These are phyloP conservation scores for Mesembrinibis cayennensis DNA, from an alignment of 2,113 vertebrate species.

Conservation along the genomic window DNA sequence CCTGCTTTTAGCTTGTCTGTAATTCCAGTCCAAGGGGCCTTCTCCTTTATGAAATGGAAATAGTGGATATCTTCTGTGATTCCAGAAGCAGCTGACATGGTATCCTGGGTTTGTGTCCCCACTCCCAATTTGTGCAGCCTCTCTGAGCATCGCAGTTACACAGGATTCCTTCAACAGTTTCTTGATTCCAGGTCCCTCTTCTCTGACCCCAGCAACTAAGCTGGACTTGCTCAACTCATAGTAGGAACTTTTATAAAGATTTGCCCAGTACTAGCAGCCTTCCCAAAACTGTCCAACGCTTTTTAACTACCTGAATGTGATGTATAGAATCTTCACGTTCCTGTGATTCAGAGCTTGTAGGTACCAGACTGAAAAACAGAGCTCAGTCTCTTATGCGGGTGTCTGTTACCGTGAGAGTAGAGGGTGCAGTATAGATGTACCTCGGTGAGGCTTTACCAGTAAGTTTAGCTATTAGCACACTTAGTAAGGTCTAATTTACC, in stretches of 20 bases:
- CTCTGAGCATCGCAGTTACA: background rate
- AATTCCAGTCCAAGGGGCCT: background rate
- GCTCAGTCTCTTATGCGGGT: background rate
- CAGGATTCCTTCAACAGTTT: background rate
- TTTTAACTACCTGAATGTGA: background rate
- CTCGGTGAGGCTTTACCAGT: accelerated
- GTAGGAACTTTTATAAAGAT: background rate
- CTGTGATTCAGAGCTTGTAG: background rate
- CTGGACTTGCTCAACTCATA: background rate
- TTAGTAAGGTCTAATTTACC: background rate
- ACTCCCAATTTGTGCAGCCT: background rate
- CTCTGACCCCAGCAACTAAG: background rate
- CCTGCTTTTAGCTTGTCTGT: background rate
- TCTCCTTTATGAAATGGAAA: background rate
- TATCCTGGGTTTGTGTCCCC: background rate
- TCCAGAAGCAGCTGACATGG: background rate
- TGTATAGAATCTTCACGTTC: background rate
- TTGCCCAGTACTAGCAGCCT: background rate
- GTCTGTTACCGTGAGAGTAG: background rate
- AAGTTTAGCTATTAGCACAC: background rate
- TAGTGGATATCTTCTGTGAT: background rate
- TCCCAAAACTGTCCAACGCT: background rate
- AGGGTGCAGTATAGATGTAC: background rate
- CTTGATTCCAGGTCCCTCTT: background rate
- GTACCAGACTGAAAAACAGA: background rate